A percentile compares a stretch with the other conserved stretches of the same genome.
These are phyloP conservation scores for Zhuqinia jingwanae DNA, from an alignment of 2,888 invertebrate species.

Conservation along the genomic window DNA sequence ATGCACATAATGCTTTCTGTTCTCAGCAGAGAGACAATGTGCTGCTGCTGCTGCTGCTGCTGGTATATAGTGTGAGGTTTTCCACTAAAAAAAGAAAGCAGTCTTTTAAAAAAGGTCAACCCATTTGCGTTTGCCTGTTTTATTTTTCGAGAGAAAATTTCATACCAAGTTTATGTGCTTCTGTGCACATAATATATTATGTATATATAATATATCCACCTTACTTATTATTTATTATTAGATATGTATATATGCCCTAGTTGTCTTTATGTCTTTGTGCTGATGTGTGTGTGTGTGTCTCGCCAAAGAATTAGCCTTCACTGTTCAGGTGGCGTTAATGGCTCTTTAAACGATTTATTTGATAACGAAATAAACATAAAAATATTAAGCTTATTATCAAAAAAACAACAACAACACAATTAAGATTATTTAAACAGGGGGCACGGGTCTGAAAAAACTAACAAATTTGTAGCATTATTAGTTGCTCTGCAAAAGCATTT, in stretches of 20 bases:
- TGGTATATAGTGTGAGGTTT: not conserved
- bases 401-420: too few species aligned
- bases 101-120: conserved; percentile 46
- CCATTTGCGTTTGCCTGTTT: conserved; percentile 21
- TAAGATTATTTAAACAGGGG: too few species aligned
- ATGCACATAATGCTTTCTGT: conserved; percentile 58
- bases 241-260: too few species aligned
- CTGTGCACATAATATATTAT: not conserved
- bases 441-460: too few species aligned
- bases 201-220: too few species aligned
- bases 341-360: conserved; percentile 43
- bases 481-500: too few species aligned
- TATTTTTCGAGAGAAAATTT: conserved; percentile 23
- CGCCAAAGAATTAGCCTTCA: not conserved
- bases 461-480: too few species aligned
- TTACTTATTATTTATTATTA: too few species aligned
- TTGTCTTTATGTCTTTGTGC: conserved; percentile 3
- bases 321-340: conserved; percentile 60
- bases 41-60: too few species aligned
- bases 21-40: conserved; percentile 17
- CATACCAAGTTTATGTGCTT: not conserved
- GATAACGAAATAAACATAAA: conserved; percentile 22
- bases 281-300: not conserved
- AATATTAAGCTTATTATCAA: conserved; percentile 1
- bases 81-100: not conserved